Evolutionary conservation across 1,140 invertebrate species (phyloP).

Genomic region (Pachypsylla venusta): DNA sequence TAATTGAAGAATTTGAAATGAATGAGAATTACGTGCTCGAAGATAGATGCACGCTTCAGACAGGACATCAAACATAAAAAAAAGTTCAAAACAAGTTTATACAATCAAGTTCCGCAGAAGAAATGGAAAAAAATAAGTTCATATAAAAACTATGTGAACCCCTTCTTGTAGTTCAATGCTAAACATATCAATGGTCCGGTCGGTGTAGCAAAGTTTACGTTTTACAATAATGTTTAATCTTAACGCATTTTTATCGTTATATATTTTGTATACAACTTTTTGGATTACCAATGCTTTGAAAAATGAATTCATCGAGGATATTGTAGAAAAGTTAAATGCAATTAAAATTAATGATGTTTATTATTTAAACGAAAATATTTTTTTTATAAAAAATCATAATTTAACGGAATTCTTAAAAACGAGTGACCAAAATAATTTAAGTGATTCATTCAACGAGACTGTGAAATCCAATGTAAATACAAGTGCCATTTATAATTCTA

Average conservation of each 20-base stretch:
- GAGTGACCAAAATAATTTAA: background rate
- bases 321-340: slow-evolving; percentile 3
- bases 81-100: slow-evolving; percentile 1
- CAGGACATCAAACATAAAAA: too few species aligned
- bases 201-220: background rate
- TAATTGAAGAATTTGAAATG: too few species aligned
- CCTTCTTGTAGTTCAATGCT: slow-evolving; percentile 4
- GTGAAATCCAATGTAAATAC: background rate
- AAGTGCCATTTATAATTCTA: background rate
- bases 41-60: too few species aligned
- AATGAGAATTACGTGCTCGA: too few species aligned
- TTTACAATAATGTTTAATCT: background rate
- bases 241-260: background rate
- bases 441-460: background rate
- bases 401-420: background rate
- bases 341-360: slow-evolving; percentile 4
- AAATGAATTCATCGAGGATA: background rate
- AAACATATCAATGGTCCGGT: background rate
- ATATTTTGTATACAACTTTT: background rate
- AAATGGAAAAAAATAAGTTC: background rate
- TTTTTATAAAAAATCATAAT: slow-evolving; percentile 8
- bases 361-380: slow-evolving; percentile 7
- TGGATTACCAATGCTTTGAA: background rate
- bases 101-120: background rate
- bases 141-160: slow-evolving; percentile 3